Conservation (phyloP, 2,113 vertebrate species). For the Phyllopteryx taeniolatus region DNA sequence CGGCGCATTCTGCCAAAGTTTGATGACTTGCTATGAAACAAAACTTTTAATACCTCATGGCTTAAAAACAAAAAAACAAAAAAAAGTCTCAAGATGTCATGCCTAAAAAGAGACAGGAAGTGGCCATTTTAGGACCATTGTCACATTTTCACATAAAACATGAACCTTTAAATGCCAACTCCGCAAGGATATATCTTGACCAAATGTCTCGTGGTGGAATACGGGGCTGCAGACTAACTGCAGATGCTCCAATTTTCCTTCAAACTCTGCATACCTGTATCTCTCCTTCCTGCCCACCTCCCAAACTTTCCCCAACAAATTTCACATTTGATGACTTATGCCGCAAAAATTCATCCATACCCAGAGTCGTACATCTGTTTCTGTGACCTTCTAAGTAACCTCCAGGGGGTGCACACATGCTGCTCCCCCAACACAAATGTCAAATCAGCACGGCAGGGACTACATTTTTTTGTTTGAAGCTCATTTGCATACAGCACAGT, state of each 20-base stretch:
- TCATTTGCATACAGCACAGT: not conserved
- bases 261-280: not conserved
- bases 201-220: too few relatives aligned
- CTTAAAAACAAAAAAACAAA: too few relatives aligned
- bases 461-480: not conserved
- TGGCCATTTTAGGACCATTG: not conserved
- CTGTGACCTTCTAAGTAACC: not conserved
- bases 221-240: too few relatives aligned
- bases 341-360: not conserved
- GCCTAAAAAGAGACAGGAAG: not conserved
- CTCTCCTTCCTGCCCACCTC: not conserved
- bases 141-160: not conserved
- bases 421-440: not conserved
- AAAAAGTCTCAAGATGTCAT: too few relatives aligned
- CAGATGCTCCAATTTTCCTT: not conserved
- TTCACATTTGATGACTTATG: not conserved
- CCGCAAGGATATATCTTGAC: too few relatives aligned
- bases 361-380: not conserved
- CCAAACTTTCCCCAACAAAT: not conserved
- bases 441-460: not conserved
- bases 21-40: not conserved
- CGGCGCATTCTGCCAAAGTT: not conserved
- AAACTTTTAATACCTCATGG: too few relatives aligned
- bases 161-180: too few relatives aligned
- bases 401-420: not conserved